Base-by-base conservation (phyloP, 2,888 invertebrate genomes). In the Diaprepes abbreviatus region DNA sequence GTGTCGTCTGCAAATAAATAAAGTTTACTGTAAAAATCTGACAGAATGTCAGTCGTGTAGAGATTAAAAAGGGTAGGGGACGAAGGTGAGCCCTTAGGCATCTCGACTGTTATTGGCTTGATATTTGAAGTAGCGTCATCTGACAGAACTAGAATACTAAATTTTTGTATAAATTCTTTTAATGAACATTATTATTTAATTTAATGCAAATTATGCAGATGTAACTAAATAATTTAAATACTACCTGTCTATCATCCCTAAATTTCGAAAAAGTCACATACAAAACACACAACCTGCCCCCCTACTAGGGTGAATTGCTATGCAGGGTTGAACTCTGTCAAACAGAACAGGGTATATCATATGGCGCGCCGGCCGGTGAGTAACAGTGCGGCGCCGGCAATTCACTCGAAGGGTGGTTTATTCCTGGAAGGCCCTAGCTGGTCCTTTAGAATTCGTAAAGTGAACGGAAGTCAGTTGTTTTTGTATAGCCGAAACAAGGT, bases 371-470 rank as follows among this genome's bases (percentile, higher is more conserved):
- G 71, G 48, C 67, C 66, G 64, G 45, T 64, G 62, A 64, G 28
- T 63, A 66, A 71, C 71, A 71, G 71, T 71, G 71, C 60, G 67
- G 65, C 67, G 71, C 67, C 71, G 71, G 60, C 71, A 55, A 31
- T 59, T 59, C 59, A 48, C 31, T 24, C 55, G 70, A 55, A 70
- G 65, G 70, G 70, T 54, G 58, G 58, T 48, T 55, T 40, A 59
- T 55, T 65, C 63, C 70, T 17, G 17, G 62, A 66, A 70, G 57
- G 66, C 10, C 33, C 36, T 43, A 38, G 19, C 16, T 9, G 64
- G 58, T 38, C 48, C 62, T 62, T 67, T 59, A 38, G 59, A 54
- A 55, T 45, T 45, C 55, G 35, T 55, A 54, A 66, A 58, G 6
- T 40, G 66, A 33, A 57, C 58, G 64, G 36, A 68, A 28, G 55